Percentiles rank a stretch among this genome's conserved stretches.
These are phyloP conservation scores for Mirza zaza DNA, from an alignment of 2,113 vertebrate genomes.

Conservation along the genomic window DNA sequence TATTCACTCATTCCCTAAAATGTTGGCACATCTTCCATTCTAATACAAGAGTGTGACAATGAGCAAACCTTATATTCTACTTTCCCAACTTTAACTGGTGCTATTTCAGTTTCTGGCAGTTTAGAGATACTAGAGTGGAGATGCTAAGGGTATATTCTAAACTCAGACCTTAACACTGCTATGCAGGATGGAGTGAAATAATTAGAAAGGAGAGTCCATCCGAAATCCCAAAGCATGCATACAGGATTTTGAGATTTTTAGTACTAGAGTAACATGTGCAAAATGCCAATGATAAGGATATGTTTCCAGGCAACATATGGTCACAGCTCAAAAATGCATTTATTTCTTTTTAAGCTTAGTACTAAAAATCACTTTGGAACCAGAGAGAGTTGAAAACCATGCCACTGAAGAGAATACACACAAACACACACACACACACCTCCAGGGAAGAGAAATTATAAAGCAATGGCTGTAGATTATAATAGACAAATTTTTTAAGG, in stretches of 20 bases:
- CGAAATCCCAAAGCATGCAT: constrained; percentile 18
- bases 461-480: not conserved
- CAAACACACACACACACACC: not conserved
- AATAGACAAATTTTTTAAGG: constrained; percentile 41
- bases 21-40: constrained; percentile 1
- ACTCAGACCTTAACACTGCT: not conserved
- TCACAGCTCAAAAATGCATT: constrained; percentile 29
- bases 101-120: not conserved
- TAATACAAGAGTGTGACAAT: not conserved
- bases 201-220: not conserved
- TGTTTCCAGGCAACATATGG: constrained; percentile 42
- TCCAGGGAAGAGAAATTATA: not conserved
- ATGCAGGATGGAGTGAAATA: not conserved
- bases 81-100: constrained; percentile 2
- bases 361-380: constrained; percentile 25
- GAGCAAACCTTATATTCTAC: not conserved
- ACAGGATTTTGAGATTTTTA: not conserved
- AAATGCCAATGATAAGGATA: constrained; percentile 6
- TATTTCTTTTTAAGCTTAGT: constrained; percentile 43
- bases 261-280: not conserved
- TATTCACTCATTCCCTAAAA: not conserved
- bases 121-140: not conserved
- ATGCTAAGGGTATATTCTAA: not conserved
- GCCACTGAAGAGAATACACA: not conserved
- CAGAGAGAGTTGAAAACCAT: constrained; percentile 22